These are phyloP conservation scores for Rhyacichthys aspro DNA, from an alignment of 2,797 vertebrate species.

Conservation along the genomic window DNA sequence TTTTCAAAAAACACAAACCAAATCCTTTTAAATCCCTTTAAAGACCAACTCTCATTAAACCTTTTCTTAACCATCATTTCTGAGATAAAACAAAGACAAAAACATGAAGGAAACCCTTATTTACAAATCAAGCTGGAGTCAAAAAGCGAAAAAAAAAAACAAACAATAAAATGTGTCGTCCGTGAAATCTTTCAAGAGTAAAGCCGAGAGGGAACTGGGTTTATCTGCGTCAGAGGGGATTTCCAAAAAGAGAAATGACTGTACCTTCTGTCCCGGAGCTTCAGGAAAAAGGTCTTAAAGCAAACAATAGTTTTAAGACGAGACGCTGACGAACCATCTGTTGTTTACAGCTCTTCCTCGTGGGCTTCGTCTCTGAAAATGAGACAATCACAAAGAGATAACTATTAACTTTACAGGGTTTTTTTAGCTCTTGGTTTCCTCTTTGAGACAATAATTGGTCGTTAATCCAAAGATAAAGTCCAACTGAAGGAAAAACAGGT, in stretches of 20 bases:
- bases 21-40: no score
- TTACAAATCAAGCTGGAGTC: not conserved
- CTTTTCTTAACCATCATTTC: no score
- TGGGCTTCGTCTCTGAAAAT: conserved; percentile 52
- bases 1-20: no score
- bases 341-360: conserved; percentile 50
- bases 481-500: conserved; percentile 6
- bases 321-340: conserved; percentile 56
- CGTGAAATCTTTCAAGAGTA: conserved; percentile 48
- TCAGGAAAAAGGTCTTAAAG: conserved; percentile 50
- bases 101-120: no score
- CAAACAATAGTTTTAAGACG: conserved; percentile 47
- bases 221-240: conserved; percentile 34
- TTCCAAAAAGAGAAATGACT: conserved; percentile 39
- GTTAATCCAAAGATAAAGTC: conserved; percentile 19
- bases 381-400: conserved; percentile 31
- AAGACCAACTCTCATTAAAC: no score
- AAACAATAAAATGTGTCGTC: no score
- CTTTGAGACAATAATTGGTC: no score
- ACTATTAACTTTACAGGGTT: conserved; percentile 29
- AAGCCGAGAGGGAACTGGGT: conserved; percentile 38
- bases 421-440: conserved; percentile 20
- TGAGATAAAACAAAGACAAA: no score
- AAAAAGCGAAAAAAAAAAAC: conserved; percentile 1
- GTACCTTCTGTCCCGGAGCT: conserved; percentile 5